Base-by-base conservation (phyloP, 2,888 invertebrate species). In the Corythucha ciliata region DNA sequence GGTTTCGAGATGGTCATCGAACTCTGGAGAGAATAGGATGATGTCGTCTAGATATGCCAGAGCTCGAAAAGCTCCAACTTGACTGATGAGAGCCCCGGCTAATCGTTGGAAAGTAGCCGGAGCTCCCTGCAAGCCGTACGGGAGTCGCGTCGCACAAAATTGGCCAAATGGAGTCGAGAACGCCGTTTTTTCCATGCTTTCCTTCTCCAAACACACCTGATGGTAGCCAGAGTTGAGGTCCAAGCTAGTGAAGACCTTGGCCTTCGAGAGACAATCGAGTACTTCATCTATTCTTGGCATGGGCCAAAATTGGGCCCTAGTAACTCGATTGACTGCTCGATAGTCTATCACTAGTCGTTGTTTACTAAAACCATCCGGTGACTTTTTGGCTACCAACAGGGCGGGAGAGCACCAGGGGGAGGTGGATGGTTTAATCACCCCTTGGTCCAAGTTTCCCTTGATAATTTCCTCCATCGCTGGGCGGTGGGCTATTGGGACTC, bases 141-240 rank as follows among this genome's bases (percentile, higher is more conserved):
- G 60, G 55, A 59, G 58, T 18, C 40, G 34, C 6, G 33, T 45
- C 25, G 58, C 57, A 16, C 58, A n/a, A n/a, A n/a, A n/a, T n/a
- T n/a, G n/a, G n/a, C n/a, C n/a, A n/a, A n/a, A n/a, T n/a, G n/a
- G 10, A 12, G 12, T 10, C 10, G 29, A 16, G 33, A 33, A 33
- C 8, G 33, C 33, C 4, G 33, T 33, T 18, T 33, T 33, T 18
- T 33, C 33, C 33, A 14, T 33, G 7, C 33, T 33, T 5, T 18
- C 3, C 3, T 14, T 4, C n/a, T n/a, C n/a, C n/a, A n/a, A n/a
- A n/a, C n/a, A n/a, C n/a, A n/a, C n/a, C n/a, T n/a, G n/a, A n/a
- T n/a, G n/a, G n/a, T n/a, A n/a, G n/a, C n/a, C n/a, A n/a, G n/a
- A n/a, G n/a, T n/a, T n/a, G n/a, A n/a, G n/a, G n/a, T n/a, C n/a